phyloP scores from a whole-genome alignment of 2,888 invertebrate genomes.

The Sturmia bella region DNA sequence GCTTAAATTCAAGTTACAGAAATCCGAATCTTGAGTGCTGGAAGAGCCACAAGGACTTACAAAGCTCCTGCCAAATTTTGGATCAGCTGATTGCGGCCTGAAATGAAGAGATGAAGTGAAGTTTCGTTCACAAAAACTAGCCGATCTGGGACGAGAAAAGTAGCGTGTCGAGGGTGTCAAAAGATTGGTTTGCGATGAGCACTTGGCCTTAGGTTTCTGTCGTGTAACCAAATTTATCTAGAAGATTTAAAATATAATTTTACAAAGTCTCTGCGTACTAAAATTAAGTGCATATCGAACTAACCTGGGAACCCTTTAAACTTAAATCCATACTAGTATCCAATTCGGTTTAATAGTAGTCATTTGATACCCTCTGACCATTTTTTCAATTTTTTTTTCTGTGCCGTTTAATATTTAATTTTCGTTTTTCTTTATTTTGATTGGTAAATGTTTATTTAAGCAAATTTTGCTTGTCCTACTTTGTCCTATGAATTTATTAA shows the following conservation, averaged over 20 bases:
- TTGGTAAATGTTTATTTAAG: conserved; percentile 6
- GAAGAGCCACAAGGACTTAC: conserved; percentile 70
- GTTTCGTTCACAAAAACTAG: conserved; percentile 77
- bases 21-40: conserved; percentile 73
- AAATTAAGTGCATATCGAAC: too few species aligned
- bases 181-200: conserved; percentile 75
- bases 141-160: conserved; percentile 79
- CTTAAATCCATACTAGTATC: conserved; percentile 81
- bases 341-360: conserved; percentile 13
- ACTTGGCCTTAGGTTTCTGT: conserved; percentile 80
- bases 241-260: not conserved
- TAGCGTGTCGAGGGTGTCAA: conserved; percentile 31
- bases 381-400: conserved; percentile 22
- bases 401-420: conserved; percentile 2
- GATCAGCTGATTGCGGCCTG: conserved; percentile 81
- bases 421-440: not conserved
- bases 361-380: conserved; percentile 36
- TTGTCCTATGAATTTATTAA: conserved; percentile 24
- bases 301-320: conserved; percentile 81
- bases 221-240: conserved; percentile 81
- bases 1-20: conserved; percentile 69
- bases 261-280: not conserved
- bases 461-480: conserved; percentile 61
- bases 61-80: conserved; percentile 76
- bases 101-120: conserved; percentile 76